Conservation (phyloP, 2,888 invertebrate genomes). For the Apodemia zela region DNA sequence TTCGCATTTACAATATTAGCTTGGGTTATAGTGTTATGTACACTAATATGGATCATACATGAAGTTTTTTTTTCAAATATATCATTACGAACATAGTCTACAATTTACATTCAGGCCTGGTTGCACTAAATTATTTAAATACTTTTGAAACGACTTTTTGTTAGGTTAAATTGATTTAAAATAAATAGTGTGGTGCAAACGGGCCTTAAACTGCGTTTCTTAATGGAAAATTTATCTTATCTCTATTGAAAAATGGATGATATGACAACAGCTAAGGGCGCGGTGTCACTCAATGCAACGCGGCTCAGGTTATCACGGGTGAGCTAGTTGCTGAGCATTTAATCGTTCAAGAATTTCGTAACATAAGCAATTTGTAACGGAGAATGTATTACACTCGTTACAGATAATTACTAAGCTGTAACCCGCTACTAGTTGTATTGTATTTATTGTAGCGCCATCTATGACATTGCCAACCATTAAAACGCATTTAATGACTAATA, state of each 20-base stretch:
- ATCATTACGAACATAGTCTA: background rate
- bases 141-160: too few species aligned
- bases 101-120: too few species aligned
- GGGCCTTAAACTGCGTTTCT: slow-evolving; percentile 18
- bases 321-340: slow-evolving; percentile 44
- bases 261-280: slow-evolving; percentile 36
- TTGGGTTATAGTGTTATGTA: too few species aligned
- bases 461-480: background rate
- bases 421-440: background rate
- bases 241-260: slow-evolving; percentile 41
- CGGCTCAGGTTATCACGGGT: slow-evolving; percentile 46
- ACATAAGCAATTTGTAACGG: background rate
- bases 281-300: slow-evolving; percentile 41
- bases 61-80: too few species aligned
- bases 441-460: background rate
- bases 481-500: background rate
- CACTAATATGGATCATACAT: too few species aligned
- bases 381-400: background rate
- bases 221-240: slow-evolving; percentile 62
- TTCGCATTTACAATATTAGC: too few species aligned
- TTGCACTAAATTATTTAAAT: too few species aligned
- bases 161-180: too few species aligned
- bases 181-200: too few species aligned
- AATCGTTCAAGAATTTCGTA: background rate
- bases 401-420: background rate